phyloP scores from a whole-genome alignment of 35 echinoderm and acorn worm genomes.

The Hemicentrotus pulcherrimus region DNA sequence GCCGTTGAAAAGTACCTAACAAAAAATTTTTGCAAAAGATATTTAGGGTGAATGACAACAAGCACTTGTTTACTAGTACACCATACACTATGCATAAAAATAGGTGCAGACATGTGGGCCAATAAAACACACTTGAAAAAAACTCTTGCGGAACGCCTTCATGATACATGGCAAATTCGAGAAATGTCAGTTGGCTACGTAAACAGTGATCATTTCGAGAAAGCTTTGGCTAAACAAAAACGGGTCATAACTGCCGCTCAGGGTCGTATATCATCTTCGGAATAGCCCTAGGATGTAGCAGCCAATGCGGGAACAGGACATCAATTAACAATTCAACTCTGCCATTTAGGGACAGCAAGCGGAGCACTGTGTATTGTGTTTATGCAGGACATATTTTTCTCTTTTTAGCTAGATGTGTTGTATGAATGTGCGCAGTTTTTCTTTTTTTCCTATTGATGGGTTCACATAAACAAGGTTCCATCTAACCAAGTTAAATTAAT shows the following conservation, averaged over 20 bases:
- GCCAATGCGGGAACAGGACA: not conserved
- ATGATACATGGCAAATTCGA: not conserved
- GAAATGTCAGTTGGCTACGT: not conserved
- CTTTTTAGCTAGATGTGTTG: not conserved
- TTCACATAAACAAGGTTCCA: no score
- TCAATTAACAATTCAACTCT: not conserved
- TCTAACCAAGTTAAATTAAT: no score
- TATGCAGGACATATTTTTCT: not conserved
- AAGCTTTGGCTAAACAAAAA: not conserved
- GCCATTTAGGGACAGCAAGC: not conserved
- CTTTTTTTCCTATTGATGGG: no score
- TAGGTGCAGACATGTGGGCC: not conserved
- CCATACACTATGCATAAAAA: not conserved
- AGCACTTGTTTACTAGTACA: not conserved
- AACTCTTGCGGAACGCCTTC: not conserved
- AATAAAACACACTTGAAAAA: not conserved
- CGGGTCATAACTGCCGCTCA: not conserved
- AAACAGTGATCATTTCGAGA: constrained; percentile 3
- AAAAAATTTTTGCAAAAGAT: not conserved
- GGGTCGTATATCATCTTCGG: constrained; percentile 2
- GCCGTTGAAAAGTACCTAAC: not conserved
- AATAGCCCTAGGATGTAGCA: not conserved
- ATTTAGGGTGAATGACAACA: not conserved
- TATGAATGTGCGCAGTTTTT: not conserved
- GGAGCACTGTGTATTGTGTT: not conserved